Base-by-base conservation (phyloP, 1,140 invertebrate genomes). In the Thalassaphorura encarpata region DNA sequence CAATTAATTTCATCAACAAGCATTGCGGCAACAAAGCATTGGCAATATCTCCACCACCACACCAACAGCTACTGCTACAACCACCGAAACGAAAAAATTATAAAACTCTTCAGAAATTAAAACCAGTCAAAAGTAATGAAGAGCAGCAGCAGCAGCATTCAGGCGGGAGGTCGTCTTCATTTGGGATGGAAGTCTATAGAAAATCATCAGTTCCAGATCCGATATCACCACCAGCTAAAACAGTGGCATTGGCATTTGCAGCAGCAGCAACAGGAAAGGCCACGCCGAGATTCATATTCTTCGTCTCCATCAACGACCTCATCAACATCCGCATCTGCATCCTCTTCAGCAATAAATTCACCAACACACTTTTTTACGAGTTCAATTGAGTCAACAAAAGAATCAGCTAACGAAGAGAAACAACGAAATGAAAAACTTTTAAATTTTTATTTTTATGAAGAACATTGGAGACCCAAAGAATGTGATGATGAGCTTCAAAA, bases 361-460 rank as follows among this genome's bases (percentile, higher is more conserved):
- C 8, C 33, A 36, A 36, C 41, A 19, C 11, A 48, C 19, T 48
- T 26, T 19, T 48, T 48, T 23, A 18, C 26, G 13, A 21, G 13
- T 16, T 11, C 46, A 23, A 21, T 29, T 45, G 6, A 23, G 21
- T 45, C 42, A 23, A 45, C 21, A 13, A n/a, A 45, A 11, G 49
- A 52, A 52, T 5, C 29, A n/a, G 46, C 16, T 11, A 55, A 40
- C 43, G 53, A 55, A 42, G 53, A 60, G 33, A 51, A 60, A 50
- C 59, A 61, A 46, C 40, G 59, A 53, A 52, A 28, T 23, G 59
- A 61, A 33, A 58, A 53, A 29, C 33, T 61, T n/a, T 47, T 54
- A 18, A 55, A 63, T 33, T 63, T 63, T 53, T 63, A 63, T 51
- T 63, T 63, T 54, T 57, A 60, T 24, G 62, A 63, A 4, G 54